Base-by-base conservation (phyloP, 1,140 invertebrate genomes). In the Temnothorax nylanderi region DNA sequence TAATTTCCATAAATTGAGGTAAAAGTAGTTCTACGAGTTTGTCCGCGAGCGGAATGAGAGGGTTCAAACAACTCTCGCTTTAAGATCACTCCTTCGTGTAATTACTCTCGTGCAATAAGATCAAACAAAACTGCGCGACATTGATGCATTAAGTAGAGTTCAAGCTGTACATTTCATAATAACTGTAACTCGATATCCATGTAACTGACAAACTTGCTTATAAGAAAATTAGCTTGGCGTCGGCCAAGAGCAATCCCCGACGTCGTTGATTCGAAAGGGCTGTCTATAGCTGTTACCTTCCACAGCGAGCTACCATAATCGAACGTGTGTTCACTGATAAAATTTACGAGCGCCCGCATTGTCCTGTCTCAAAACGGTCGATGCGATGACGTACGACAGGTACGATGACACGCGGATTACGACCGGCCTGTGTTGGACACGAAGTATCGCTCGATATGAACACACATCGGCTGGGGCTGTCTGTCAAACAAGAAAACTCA, bases 391-490 rank as follows among this genome's bases (percentile, higher is more conserved):
- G 81, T 85, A 76, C 86, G 88, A 76, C 75, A 81, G 75, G 56
- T 86, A 76, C 81, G 88, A 88, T 77, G 86, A 89, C 88, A 81
- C 64, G 56, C 81, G 58, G 74, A 90, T 90, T 90, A 90, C 89
- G 88, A 65, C 16, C 80, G 44, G 18, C 86, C 75, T 85, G 89
- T 80, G 86, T 77, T 56, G 65, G 75, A 86, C 80, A 58, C 69
- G 69, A 60, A 34, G 86, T 76, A 88, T 87, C 69, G 86, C n/a
- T 37, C 65, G 80, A 64, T 78, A 78, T 47, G 78, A 54, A 51
- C 75, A 54, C 26, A 47, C 75, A 65, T 72, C 69, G 60, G 75
- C 76, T 58, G 67, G 54, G 67, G 54, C 65, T 54, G 87, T 90
- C 89, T 11, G 85, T 87, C 84, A 78, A 44, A 56, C 51, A n/a